phyloP scores from a whole-genome alignment of 2,888 invertebrate species.

The Tuta absoluta region DNA sequence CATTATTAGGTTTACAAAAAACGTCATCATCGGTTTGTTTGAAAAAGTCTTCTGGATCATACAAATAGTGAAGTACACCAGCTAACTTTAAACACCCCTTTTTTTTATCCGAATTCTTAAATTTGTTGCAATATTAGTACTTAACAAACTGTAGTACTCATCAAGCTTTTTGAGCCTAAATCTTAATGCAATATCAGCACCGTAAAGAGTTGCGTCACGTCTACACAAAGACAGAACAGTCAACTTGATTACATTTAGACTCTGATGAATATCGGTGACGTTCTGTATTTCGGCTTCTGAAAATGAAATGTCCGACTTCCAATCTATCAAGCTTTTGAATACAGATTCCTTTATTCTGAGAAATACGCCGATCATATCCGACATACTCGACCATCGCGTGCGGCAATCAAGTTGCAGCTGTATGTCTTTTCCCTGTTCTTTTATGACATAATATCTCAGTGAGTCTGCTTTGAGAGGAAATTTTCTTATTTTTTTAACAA shows the following conservation, averaged over 20 bases:
- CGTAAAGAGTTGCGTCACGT: conserved; percentile 3
- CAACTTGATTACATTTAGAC: not conserved
- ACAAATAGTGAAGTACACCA: not conserved
- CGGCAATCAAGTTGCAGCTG: not conserved
- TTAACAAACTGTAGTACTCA: not conserved
- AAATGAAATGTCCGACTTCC: not conserved
- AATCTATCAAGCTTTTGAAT: not conserved
- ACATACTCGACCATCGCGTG: not conserved
- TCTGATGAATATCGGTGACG: not conserved
- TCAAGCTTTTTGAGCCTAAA: not conserved
- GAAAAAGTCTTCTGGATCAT: not conserved
- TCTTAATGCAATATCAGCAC: not conserved
- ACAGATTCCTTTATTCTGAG: not conserved
- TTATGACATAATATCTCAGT: not conserved
- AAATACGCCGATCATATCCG: not conserved
- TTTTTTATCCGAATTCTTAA: not conserved
- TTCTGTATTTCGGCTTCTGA: not conserved
- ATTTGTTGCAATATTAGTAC: not conserved
- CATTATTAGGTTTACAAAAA: not conserved
- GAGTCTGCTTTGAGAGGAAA: conserved; percentile 1
- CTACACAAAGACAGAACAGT: not conserved
- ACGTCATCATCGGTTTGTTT: too few relatives aligned
- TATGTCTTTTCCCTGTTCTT: not conserved
- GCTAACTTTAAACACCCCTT: not conserved
- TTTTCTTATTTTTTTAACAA: conserved; percentile 11